Percentiles rank a stretch among this genome's conserved stretches.
Conservation (phyloP, 2,797 vertebrate species). For the Zenarchopterus dispar region DNA sequence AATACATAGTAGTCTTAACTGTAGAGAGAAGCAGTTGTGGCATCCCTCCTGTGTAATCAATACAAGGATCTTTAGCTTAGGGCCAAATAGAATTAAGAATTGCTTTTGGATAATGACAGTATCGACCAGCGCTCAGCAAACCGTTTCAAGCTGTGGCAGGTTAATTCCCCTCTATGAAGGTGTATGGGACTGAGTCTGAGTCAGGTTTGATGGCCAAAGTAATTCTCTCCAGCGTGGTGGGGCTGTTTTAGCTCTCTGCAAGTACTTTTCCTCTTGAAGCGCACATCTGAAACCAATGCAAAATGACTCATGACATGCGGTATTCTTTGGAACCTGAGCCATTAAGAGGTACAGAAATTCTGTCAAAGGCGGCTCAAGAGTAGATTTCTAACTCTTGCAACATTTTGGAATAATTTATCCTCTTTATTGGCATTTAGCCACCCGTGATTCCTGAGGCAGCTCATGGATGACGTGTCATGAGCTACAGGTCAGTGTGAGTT, state of each 20-base stretch:
- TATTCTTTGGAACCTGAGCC: conserved; percentile 43
- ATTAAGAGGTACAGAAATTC: conserved; percentile 36
- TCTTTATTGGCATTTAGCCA: conserved; percentile 38
- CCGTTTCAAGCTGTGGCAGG: conserved; percentile 66
- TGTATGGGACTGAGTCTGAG: conserved; percentile 54
- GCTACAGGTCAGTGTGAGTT: conserved; percentile 57
- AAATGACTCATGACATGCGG: conserved; percentile 42
- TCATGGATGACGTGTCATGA: conserved; percentile 49
- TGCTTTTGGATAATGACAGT: conserved; percentile 79
- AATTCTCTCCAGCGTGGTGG: conserved; percentile 38
- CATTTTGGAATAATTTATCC: conserved; percentile 42
- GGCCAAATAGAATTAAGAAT: conserved; percentile 80
- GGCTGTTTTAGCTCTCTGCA: conserved; percentile 21
- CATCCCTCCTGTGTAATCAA: conserved; percentile 70
- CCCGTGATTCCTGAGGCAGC: conserved; percentile 44
- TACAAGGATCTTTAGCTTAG: conserved; percentile 71
- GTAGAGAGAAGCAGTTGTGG: conserved; percentile 56
- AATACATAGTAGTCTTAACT: conserved; percentile 38
- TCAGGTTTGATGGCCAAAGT: conserved; percentile 56
- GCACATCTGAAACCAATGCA: conserved; percentile 27
- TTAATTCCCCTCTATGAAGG: conserved; percentile 71
- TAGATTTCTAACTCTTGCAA: conserved; percentile 32
- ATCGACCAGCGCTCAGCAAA: conserved; percentile 72
- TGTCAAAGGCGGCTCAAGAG: conserved; percentile 22
- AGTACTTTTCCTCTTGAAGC: conserved; percentile 4